Evolutionary conservation across 2,888 invertebrate species (phyloP).

Genomic region (Caenorhabditis macrosperma): DNA sequence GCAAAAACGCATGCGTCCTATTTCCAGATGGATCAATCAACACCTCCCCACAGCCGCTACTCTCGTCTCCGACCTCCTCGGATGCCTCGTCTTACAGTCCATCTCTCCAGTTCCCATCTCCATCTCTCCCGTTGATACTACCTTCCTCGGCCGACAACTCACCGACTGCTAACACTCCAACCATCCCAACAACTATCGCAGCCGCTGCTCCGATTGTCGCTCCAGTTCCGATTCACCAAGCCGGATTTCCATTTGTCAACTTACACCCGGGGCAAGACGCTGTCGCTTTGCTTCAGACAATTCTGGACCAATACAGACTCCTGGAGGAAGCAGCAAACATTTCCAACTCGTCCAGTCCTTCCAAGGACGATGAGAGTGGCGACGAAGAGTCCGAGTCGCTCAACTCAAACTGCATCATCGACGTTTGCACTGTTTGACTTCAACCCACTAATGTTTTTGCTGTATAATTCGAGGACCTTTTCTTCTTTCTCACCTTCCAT

Average conservation of each 20-base stretch:
- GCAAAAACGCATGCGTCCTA: neutral
- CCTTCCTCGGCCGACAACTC: constrained; percentile 47
- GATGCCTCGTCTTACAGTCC: constrained; percentile 65
- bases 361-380: constrained; percentile 39
- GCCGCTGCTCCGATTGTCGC: constrained; percentile 46
- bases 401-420: constrained; percentile 61
- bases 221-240: constrained; percentile 58
- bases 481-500: constrained; percentile 8
- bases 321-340: constrained; percentile 42
- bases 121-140: constrained; percentile 43
- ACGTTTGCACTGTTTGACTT: constrained; percentile 62
- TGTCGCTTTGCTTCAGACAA: constrained; percentile 35
- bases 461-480: constrained; percentile 56
- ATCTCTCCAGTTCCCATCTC: constrained; percentile 55
- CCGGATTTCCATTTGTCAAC: constrained; percentile 35
- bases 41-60: constrained; percentile 55
- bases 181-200: constrained; percentile 17
- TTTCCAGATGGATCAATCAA: constrained; percentile 60
- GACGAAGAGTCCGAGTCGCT: constrained; percentile 44
- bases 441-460: constrained; percentile 29
- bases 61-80: constrained; percentile 65
- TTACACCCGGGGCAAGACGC: constrained; percentile 11
- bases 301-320: constrained; percentile 61
- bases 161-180: constrained; percentile 37
- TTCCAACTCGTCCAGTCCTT: constrained; percentile 46